Base-by-base conservation (phyloP, 2,797 vertebrate species). In the Eleutherodactylus coqui region DNA sequence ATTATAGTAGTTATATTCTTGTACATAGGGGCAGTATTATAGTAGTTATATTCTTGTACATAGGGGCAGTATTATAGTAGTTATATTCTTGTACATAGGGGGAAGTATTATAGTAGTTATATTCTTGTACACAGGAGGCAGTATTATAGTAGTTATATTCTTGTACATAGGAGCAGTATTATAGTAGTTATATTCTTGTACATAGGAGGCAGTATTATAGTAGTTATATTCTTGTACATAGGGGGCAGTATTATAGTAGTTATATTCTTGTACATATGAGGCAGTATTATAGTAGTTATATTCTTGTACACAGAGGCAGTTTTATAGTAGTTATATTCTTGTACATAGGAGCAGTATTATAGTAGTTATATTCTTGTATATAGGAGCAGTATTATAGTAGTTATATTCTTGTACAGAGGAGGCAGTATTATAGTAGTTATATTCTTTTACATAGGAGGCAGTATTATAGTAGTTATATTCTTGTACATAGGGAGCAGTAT, bases 381-480 rank as follows among this genome's bases (percentile, higher is more conserved):
- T 58, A 58, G 55, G 55, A 27, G 58, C 27, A 62, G 27, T 62
- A 62, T 62, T 62, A 62, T 62, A 62, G 27, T 32, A 62, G 58
- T 62, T 29, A 32, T 62, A 62, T 62, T 62, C 58, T 62, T 62
- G 58, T 62, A 62, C 58, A 62, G 14, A 62, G 58, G 58, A 16
- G n/a, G 58, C 58, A 62, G 58, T 62, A 62, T 62, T 62, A 62
- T 62, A 62, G 58, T 62, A 62, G 27, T 62, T 62, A 62, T 62
- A 62, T 27, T 58, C 55, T 58, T 58, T 24, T 58, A 27, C 24
- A n/a, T 27, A 58, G 55, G 55, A 24, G n/a, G 29, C 64, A 69
- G 64, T 69, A 69, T 69, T 69, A 69, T 38, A 69, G 64, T 38
- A 69, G 64, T 69, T 69, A 69, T 70, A 70, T 70, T 70, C 67